Base-by-base conservation (phyloP, 2,113 vertebrate species). In the Callopanchax toddi region DNA sequence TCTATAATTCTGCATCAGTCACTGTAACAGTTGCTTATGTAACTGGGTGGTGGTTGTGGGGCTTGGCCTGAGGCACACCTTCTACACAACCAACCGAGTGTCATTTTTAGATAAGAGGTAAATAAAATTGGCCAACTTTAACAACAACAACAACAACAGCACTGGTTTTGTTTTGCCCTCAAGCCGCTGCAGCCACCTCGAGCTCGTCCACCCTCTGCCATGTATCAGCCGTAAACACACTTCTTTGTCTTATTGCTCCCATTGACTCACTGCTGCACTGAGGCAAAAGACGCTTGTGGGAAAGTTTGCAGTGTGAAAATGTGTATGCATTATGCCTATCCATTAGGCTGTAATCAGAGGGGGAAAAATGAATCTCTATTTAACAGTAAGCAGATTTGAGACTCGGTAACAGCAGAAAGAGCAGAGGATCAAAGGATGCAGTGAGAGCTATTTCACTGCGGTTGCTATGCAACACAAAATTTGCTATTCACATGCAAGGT, bases 131-230 rank as follows among this genome's bases (percentile, higher is more conserved):
- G 1, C 39, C 8, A 60, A 46, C 62, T 64, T 60, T 60, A 87
- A 79, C 72, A 81, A 32, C 29, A 32, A 43, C 56, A 87, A 79
- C 72, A 81, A 32, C 29, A 32, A 43, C 56, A 82, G 22, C 59
- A 25, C 42, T 59, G 54, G 61, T 72, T 81, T 85, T 76, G 65
- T 83, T 89, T 79, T 85, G 72, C 81, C 89, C 82, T 79, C 61
- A 50, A 86, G 87, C 80, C 56, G 52, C 60, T 62, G 74, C 71
- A 74, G 60, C 48, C 71, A 67, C 61, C 77, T 75, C 60, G 0
- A 68, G 57, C 67, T 55, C 16, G 60, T 74, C 79, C 61, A 80
- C 60, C 57, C 76, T 51, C 57, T 70, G 70, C 64, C 78, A 71
- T 57, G 67, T 76, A 76, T 71, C 55, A 62, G 74, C 69, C 73